Base-by-base conservation (phyloP, 1,140 invertebrate genomes). In the Achatina immaculata region DNA sequence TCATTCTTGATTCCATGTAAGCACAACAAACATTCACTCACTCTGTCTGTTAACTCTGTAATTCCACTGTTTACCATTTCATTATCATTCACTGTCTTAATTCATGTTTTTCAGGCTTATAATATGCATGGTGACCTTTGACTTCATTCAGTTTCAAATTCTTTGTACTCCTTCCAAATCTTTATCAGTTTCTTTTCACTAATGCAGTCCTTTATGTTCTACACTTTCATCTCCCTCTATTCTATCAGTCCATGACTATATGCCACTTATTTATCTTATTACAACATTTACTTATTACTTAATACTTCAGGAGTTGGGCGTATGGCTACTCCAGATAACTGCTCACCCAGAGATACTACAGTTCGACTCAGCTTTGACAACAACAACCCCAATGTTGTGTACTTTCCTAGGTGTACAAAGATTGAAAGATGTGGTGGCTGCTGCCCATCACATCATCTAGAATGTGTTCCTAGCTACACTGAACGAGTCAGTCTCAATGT, bases 361-460 rank as follows among this genome's bases (percentile, higher is more conserved):
- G 81, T 86, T 0, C 62, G 71, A 3, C 80, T 88, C 11, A 77
- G 75, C 4, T 58, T 81, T 43, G 55, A 83, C 19, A 48, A 55
- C 9, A 28, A 34, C 34, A 81, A 86, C 65, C 65, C 69, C 28
- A 82, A 83, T 45, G 45, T 84, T 9, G 66, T 82, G 16, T 84
- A 79, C 66, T 88, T 80, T 74, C 87, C 87, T 0, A 73, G 80
- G 28, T 88, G 87, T 69, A 86, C 86, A 28, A 34, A 78, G 58
- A 78, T 86, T 0, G 74, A 81, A 48, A 68, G 84, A 40, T 88
- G 87, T 78, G 84, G 84, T 0, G 87, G 87, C 6, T 88, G 87
- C 69, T 81, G 78, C 38, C 71, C 83, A 3, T 58, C 82, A 1
- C 81, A 78, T 2, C 78, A 83, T 43, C 62, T 85, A 42, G 55